phyloP scores from a whole-genome alignment of 2,888 invertebrate species.

The Neelides folsomi region DNA sequence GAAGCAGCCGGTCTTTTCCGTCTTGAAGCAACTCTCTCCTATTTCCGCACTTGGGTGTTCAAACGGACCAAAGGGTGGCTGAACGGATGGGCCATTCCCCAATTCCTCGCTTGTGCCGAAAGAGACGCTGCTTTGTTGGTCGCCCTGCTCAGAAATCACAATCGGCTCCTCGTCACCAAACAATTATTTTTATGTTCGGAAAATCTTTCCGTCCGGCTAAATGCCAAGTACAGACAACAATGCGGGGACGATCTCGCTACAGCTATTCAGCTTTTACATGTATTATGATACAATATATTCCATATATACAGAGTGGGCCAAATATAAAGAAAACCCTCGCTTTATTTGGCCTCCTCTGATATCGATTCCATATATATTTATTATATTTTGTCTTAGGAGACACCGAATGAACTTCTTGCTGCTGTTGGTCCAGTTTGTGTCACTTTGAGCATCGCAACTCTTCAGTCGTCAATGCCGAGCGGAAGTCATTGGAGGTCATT shows the following conservation, averaged over 20 bases:
- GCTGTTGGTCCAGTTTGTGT: constrained; percentile 61
- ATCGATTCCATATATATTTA: too few species aligned
- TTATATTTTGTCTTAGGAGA: constrained; percentile 45
- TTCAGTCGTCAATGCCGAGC: constrained; percentile 67
- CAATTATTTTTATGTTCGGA: constrained; percentile 25
- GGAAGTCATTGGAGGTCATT: constrained; percentile 51
- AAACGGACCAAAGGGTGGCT: constrained; percentile 31
- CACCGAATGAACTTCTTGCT: constrained; percentile 55
- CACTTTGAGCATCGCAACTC: constrained; percentile 61
- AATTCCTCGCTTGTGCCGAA: constrained; percentile 31
- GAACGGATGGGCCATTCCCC: constrained; percentile 32
- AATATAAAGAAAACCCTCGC: too few species aligned
- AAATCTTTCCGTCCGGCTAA: constrained; percentile 26
- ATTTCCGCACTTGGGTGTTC: constrained; percentile 30
- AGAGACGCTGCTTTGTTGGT: constrained; percentile 30
- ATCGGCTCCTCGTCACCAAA: constrained; percentile 21
- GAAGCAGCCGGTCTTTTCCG: constrained; percentile 31
- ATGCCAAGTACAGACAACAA: constrained; percentile 30
- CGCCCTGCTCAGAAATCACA: background rate
- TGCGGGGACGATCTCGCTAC: constrained; percentile 29
- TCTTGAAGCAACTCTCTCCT: constrained; percentile 30
- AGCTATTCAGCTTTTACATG: constrained; percentile 23
- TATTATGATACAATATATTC: too few species aligned
- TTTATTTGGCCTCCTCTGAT: too few species aligned
- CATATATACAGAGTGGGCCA: too few species aligned